Conservation (phyloP, 2,888 invertebrate genomes). For the Tetragonisca angustula region DNA sequence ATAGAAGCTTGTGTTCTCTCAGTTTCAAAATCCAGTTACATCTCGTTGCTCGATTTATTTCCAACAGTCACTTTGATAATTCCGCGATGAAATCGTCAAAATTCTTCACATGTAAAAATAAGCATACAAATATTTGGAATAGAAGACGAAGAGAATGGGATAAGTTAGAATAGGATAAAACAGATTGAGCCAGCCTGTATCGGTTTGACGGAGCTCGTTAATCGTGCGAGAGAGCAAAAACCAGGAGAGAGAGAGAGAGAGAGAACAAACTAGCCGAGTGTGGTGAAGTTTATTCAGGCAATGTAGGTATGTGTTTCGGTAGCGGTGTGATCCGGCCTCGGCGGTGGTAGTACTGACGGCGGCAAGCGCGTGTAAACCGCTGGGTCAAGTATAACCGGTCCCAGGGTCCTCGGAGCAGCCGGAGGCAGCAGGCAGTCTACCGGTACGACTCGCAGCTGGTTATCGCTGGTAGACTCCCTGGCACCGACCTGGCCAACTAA, state of each 20-base stretch:
- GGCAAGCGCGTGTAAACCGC: constrained; percentile 72
- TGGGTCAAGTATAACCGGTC: constrained; percentile 82
- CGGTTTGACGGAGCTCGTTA: constrained; percentile 29
- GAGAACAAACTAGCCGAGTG: constrained; percentile 15
- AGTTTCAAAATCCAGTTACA: neutral
- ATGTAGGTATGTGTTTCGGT: constrained; percentile 70
- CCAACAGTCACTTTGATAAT: constrained; percentile 7
- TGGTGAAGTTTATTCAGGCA: constrained; percentile 50
- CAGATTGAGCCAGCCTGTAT: constrained; percentile 38
- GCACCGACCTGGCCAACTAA: constrained; percentile 78
- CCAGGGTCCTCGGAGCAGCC: constrained; percentile 68
- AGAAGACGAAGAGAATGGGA: neutral
- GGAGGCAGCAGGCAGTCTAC: constrained; percentile 76
- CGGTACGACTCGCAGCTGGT: constrained; percentile 75
- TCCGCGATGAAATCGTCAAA: constrained; percentile 15
- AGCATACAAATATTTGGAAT: constrained; percentile 25
- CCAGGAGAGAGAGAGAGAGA: neutral
- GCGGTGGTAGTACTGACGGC: constrained; percentile 60
- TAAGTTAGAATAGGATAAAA: constrained; percentile 9
- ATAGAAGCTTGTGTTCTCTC: neutral
- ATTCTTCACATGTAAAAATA: constrained; percentile 33
- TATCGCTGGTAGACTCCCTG: constrained; percentile 77
- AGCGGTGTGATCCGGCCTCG: constrained; percentile 66
- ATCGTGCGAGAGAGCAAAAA: constrained; percentile 17
- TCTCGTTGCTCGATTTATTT: neutral